Evolutionary conservation across 2,888 invertebrate genomes (phyloP).

Genomic region (Galeopsomyia nigrocyanea): DNA sequence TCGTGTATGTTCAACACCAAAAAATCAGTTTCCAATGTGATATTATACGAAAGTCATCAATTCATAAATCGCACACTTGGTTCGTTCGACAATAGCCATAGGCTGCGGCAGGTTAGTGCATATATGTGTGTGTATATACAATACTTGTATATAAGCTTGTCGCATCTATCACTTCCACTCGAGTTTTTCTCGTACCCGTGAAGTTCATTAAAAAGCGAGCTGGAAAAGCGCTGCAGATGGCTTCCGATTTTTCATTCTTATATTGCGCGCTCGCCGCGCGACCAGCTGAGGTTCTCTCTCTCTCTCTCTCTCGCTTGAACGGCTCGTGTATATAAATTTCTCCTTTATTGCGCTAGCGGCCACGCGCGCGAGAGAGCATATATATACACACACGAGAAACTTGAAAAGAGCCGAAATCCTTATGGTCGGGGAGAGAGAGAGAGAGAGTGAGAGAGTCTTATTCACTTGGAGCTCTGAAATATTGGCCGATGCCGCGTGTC

Average conservation of each 20-base stretch:
- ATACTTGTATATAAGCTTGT: background rate
- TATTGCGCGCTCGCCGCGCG: slow-evolving; percentile 34
- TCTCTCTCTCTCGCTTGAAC: slow-evolving; percentile 43
- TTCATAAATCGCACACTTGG: slow-evolving; percentile 19
- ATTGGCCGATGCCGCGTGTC: slow-evolving; percentile 21
- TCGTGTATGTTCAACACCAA: slow-evolving; percentile 5
- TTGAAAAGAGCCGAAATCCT: slow-evolving; percentile 36
- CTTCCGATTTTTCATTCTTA: slow-evolving; percentile 54
- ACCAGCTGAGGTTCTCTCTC: slow-evolving; percentile 20
- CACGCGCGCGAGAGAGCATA: slow-evolving; percentile 30
- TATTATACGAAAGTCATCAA: slow-evolving; percentile 30
- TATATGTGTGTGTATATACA: too few relatives aligned
- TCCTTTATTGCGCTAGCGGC: slow-evolving; percentile 51
- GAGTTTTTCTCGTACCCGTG: slow-evolving; percentile 40
- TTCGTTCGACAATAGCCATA: slow-evolving; percentile 5
- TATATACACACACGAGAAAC: slow-evolving; percentile 22
- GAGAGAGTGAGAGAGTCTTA: too few relatives aligned
- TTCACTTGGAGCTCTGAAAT: slow-evolving; percentile 18
- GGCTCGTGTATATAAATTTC: slow-evolving; percentile 51
- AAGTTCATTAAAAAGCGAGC: slow-evolving; percentile 50
- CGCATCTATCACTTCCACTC: slow-evolving; percentile 50
- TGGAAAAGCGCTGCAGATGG: slow-evolving; percentile 52
- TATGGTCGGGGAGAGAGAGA: background rate
- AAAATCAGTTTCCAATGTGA: background rate
- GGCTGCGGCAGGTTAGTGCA: background rate